These are phyloP conservation scores for Enteromius trimaculatus DNA, from an alignment of 2,797 vertebrate species.

Conservation along the genomic window DNA sequence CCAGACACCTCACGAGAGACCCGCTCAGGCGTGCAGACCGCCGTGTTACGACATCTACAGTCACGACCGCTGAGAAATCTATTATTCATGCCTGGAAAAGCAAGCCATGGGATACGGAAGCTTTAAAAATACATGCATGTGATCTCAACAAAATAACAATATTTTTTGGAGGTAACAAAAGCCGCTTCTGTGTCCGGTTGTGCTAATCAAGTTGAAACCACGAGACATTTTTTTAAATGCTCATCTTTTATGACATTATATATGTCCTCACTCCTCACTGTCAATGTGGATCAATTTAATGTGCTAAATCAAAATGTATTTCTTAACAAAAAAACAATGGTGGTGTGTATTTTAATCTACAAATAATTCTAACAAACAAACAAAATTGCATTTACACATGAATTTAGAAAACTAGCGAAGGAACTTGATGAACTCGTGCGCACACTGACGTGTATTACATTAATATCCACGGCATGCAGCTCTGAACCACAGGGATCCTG, in stretches of 20 bases:
- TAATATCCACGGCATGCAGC: constrained; percentile 50
- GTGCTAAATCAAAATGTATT: not conserved
- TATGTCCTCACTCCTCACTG: not conserved
- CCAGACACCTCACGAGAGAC: constrained; percentile 13
- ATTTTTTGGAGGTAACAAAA: not conserved
- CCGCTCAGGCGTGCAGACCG: not conserved
- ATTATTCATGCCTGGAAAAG: constrained; percentile 33
- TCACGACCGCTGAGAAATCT: constrained; percentile 39
- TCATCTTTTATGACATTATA: not conserved
- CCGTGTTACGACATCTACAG: constrained; percentile 1
- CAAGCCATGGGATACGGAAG: constrained; percentile 6
- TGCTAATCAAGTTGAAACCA: not conserved
- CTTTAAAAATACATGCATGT: not conserved
- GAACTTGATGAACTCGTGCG: constrained; percentile 43
- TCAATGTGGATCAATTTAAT: not conserved
- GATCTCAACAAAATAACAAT: not conserved
- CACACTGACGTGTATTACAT: not conserved
- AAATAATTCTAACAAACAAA: not conserved
- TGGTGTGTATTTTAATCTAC: not conserved
- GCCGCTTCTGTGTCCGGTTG: not conserved
- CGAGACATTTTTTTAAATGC: not conserved
- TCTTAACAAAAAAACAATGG: not conserved
- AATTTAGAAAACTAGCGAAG: not conserved
- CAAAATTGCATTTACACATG: constrained; percentile 51
- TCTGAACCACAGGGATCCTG: constrained; percentile 31